These are phyloP conservation scores for Andrena minutula DNA, from an alignment of 2,888 invertebrate genomes.

Conservation along the genomic window DNA sequence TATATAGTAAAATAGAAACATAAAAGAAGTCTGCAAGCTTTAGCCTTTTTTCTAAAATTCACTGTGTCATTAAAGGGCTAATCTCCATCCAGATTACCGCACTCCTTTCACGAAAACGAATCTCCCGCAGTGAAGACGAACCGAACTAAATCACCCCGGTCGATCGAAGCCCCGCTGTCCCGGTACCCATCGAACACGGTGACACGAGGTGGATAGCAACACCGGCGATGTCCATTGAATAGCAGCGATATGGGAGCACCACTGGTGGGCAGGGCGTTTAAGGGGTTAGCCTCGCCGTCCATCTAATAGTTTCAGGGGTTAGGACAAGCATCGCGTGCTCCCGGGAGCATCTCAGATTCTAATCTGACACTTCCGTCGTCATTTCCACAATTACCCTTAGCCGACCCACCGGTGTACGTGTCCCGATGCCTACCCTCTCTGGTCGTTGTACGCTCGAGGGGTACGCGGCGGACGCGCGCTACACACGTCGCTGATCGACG, in stretches of 20 bases:
- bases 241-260: constrained; percentile 63
- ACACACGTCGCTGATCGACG: constrained; percentile 8
- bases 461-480: not conserved
- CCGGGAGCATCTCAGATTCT: constrained; percentile 83
- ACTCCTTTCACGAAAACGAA: too few relatives aligned
- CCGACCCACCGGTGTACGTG: constrained; percentile 64
- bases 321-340: constrained; percentile 75
- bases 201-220: not conserved
- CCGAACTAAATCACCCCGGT: not conserved
- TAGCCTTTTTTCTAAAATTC: too few relatives aligned
- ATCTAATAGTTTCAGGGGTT: constrained; percentile 74
- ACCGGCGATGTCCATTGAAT: constrained; percentile 34
- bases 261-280: constrained; percentile 67
- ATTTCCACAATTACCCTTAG: constrained; percentile 77
- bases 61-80: too few relatives aligned
- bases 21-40: too few relatives aligned
- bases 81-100: too few relatives aligned
- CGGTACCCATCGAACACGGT: constrained; percentile 8
- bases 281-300: constrained; percentile 58
- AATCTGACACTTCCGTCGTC: constrained; percentile 84
- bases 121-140: too few relatives aligned
- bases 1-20: too few relatives aligned
- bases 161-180: not conserved
- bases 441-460: constrained; percentile 39
- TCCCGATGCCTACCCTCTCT: constrained; percentile 67